A percentile compares a stretch with the other conserved stretches of the same genome.
Conservation (phyloP, 2,113 vertebrate species). For the Marmota monax region DNA sequence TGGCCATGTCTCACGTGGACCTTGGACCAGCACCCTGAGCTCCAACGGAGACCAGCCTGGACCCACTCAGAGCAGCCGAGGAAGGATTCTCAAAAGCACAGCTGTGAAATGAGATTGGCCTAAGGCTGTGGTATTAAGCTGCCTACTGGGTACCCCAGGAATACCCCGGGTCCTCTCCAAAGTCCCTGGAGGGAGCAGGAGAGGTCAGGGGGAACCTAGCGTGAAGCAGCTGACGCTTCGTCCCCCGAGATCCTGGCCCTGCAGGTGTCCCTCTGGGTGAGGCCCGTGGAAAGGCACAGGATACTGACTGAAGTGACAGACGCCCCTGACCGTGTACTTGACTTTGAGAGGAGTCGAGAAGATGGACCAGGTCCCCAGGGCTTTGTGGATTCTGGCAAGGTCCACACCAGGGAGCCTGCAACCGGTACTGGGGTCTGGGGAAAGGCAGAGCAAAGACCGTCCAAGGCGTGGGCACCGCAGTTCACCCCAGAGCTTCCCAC, state of each 20-base stretch:
- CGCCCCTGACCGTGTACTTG: background rate
- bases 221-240: background rate
- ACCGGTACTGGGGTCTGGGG: too few species aligned
- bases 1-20: rapidly evolving
- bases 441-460: too few species aligned
- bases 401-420: too few species aligned
- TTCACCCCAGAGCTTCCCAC: too few species aligned
- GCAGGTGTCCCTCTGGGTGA: background rate
- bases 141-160: background rate
- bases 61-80: too few species aligned
- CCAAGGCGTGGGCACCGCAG: too few species aligned
- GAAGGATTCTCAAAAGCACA: background rate
- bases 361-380: background rate
- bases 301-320: too few species aligned
- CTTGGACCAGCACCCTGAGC: background rate
- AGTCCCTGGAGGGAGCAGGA: background rate
- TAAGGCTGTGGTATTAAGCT: rapidly evolving
- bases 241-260: background rate
- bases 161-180: too few species aligned
- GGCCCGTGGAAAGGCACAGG: too few species aligned
- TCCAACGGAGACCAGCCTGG: too few species aligned
- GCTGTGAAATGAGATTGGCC: background rate
- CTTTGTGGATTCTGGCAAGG: too few species aligned
- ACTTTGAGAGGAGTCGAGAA: background rate
- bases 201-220: background rate